Percentiles rank a stretch among this genome's conserved stretches.
Evolutionary conservation across 2,113 vertebrate species (phyloP).

Genomic region (Callaeas wilsoni): DNA sequence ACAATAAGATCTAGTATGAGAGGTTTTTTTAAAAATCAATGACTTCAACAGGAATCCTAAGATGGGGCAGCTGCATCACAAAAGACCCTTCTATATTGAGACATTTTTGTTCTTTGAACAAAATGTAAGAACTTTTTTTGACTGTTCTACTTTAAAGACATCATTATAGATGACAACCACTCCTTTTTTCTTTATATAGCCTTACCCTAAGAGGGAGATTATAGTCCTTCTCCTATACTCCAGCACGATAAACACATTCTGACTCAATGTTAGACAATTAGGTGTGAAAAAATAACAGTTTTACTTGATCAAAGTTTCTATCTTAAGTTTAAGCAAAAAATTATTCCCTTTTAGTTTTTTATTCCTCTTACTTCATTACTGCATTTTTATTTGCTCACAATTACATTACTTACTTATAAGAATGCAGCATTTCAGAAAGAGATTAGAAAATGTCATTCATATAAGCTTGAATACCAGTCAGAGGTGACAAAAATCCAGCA

Average conservation of each 20-base stretch:
- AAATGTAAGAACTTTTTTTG: background rate
- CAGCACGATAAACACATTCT: background rate
- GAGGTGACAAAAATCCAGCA: background rate
- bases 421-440: background rate
- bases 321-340: background rate
- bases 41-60: background rate
- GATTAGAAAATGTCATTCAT: background rate
- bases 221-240: background rate
- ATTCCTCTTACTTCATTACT: background rate
- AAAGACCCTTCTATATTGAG: background rate
- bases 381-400: background rate
- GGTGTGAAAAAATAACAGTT: background rate
- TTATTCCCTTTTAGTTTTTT: background rate
- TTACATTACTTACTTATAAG: background rate
- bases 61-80: fast-evolving
- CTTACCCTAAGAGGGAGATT: background rate
- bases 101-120: background rate
- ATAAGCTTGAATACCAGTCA: background rate
- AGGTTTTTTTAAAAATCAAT: background rate
- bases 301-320: background rate
- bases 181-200: background rate
- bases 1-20: background rate
- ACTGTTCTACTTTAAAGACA: background rate
- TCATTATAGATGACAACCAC: background rate
- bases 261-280: background rate